Conservation (phyloP, 2,113 vertebrate genomes). For the Myiozetetes cayanensis region DNA sequence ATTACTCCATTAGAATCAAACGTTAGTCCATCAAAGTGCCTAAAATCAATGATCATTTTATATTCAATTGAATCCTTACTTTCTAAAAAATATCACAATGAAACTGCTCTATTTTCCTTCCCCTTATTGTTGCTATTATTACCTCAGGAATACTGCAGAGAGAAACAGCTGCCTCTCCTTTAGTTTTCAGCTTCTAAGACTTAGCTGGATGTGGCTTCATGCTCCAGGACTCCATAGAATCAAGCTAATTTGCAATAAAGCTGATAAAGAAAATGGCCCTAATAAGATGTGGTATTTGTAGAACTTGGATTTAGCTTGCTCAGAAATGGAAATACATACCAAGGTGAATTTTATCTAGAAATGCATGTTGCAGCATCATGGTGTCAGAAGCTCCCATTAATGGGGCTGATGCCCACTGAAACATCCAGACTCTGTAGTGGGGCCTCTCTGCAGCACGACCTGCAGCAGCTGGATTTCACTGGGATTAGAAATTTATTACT, state of each 20-base stretch:
- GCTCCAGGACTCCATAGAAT: neutral
- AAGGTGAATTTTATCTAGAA: neutral
- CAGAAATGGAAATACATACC: neutral
- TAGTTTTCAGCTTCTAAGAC: neutral
- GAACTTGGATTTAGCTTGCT: neutral
- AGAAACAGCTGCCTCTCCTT: neutral
- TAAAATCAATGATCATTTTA: slow-evolving; percentile 31
- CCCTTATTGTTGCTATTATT: slow-evolving; percentile 14
- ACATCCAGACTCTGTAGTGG: neutral
- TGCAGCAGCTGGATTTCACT: neutral
- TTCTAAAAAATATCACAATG: slow-evolving; percentile 30
- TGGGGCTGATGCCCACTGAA: neutral
- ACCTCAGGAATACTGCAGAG: neutral
- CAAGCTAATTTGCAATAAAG: neutral
- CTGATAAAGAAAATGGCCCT: neutral
- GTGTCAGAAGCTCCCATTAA: neutral
- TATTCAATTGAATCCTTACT: neutral
- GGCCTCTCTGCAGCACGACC: neutral
- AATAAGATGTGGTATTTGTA: neutral
- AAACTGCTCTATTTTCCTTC: neutral
- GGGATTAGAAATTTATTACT: neutral
- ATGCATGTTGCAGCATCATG: neutral
- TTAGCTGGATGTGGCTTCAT: neutral
- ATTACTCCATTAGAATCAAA: slow-evolving; percentile 33
- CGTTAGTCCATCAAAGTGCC: neutral